Conservation (phyloP, 2,888 invertebrate species). For the Schrankia costaestrigalis region DNA sequence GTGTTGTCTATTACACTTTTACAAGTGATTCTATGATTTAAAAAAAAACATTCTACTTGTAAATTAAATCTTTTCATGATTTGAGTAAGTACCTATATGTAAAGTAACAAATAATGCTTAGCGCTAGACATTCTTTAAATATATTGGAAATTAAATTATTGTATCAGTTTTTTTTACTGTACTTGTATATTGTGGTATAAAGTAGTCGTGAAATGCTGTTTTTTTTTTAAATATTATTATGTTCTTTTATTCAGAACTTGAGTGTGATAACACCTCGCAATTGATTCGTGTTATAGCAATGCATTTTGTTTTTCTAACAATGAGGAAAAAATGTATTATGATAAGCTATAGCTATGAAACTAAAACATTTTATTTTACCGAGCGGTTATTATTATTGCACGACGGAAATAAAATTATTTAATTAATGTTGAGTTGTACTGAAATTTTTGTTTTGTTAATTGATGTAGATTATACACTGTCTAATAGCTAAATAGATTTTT, state of each 20-base stretch:
- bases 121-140: slow-evolving; percentile 70
- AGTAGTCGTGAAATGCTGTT: slow-evolving; percentile 37
- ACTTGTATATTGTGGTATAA: slow-evolving; percentile 46
- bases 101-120: slow-evolving; percentile 50
- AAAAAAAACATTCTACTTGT: slow-evolving; percentile 42
- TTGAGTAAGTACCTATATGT: slow-evolving; percentile 32
- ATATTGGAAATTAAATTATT: slow-evolving; percentile 47
- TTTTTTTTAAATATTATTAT: slow-evolving; percentile 34
- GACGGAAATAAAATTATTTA: slow-evolving; percentile 42
- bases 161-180: slow-evolving; percentile 59
- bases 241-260: slow-evolving; percentile 28
- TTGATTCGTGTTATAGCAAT: slow-evolving; percentile 39
- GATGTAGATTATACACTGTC: slow-evolving; percentile 41
- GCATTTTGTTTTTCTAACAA: slow-evolving; percentile 35
- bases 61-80: slow-evolving; percentile 47
- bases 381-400: slow-evolving; percentile 40
- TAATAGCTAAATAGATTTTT: slow-evolving; percentile 35
- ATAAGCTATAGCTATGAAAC: slow-evolving; percentile 37
- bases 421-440: slow-evolving; percentile 43
- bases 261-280: slow-evolving; percentile 41
- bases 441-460: slow-evolving; percentile 58
- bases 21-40: slow-evolving; percentile 35
- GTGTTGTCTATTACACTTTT: slow-evolving; percentile 34
- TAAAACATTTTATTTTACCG: slow-evolving; percentile 22
- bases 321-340: slow-evolving; percentile 41